phyloP scores from a whole-genome alignment of 2,113 vertebrate species.

The Mystacornis crossleyi region DNA sequence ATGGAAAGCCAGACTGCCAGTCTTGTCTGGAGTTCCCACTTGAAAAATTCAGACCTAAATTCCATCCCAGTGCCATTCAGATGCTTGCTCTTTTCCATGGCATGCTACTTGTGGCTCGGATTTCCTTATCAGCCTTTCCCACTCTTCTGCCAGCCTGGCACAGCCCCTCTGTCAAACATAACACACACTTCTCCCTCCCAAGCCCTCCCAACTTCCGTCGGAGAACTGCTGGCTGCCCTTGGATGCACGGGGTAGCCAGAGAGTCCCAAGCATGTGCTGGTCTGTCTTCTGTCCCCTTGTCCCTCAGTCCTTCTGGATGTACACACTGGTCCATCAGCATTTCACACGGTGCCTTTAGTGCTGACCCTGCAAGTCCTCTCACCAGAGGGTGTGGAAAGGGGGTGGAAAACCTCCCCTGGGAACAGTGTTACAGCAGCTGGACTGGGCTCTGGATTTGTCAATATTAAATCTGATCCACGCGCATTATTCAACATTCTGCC shows the following conservation, averaged over 20 bases:
- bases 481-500: neutral
- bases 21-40: conserved; percentile 53
- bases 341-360: conserved; percentile 70
- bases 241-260: neutral
- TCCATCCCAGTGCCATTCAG: conserved; percentile 17
- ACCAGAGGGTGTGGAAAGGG: neutral
- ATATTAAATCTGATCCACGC: neutral
- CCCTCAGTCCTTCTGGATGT: conserved; percentile 2
- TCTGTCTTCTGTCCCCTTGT: neutral
- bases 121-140: neutral
- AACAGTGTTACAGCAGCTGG: neutral
- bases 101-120: conserved; percentile 49
- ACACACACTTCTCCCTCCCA: neutral
- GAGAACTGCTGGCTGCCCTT: neutral
- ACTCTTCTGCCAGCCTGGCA: neutral
- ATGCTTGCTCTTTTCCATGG: conserved; percentile 48
- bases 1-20: conserved; percentile 31
- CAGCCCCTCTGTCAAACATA: neutral
- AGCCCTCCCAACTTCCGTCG: neutral
- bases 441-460: neutral
- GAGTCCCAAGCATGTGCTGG: neutral
- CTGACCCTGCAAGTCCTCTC: neutral
- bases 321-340: neutral
- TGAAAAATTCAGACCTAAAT: conserved; percentile 34
- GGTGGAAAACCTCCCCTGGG: neutral